These are phyloP conservation scores for Chrysotoxum bicinctum DNA, from an alignment of 2,888 invertebrate species.

Conservation along the genomic window DNA sequence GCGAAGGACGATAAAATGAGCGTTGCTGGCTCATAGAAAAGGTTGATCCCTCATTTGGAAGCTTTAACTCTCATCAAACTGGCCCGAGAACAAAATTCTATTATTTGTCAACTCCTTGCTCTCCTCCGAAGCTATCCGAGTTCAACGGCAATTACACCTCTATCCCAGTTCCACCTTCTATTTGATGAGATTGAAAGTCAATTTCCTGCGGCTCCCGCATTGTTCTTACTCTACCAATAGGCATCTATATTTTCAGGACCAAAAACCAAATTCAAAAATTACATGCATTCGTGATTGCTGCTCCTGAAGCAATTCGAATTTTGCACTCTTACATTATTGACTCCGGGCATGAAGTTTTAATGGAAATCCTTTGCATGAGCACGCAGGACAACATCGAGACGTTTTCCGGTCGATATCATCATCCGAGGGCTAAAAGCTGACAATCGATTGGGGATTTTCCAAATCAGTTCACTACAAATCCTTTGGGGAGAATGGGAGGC, in stretches of 20 bases:
- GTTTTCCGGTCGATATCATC: neutral
- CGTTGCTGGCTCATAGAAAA: neutral
- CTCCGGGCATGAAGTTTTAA: conserved; percentile 62
- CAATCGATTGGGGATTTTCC: conserved; percentile 54
- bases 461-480: conserved; percentile 41
- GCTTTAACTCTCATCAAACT: neutral
- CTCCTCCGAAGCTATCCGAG: neutral
- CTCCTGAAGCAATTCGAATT: conserved; percentile 1
- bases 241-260: conserved; percentile 3
- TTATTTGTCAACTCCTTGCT: conserved; percentile 31
- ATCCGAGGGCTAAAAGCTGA: neutral
- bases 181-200: conserved; percentile 40
- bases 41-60: conserved; percentile 3
- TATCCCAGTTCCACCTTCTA: neutral
- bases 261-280: conserved; percentile 37
- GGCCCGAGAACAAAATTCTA: conserved; percentile 8
- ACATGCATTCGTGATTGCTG: conserved; percentile 49
- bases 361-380: conserved; percentile 24
- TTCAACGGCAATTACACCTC: conserved; percentile 33
- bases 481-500: neutral
- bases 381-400: conserved; percentile 31
- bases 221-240: conserved; percentile 5
- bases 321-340: conserved; percentile 49
- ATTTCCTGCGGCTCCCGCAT: conserved; percentile 43
- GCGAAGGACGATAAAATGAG: conserved; percentile 39